Evolutionary conservation across 2,113 vertebrate species (phyloP), one percentile per base, ranked within the genome.

Genomic region (Ranitomeya imitator): DNA sequence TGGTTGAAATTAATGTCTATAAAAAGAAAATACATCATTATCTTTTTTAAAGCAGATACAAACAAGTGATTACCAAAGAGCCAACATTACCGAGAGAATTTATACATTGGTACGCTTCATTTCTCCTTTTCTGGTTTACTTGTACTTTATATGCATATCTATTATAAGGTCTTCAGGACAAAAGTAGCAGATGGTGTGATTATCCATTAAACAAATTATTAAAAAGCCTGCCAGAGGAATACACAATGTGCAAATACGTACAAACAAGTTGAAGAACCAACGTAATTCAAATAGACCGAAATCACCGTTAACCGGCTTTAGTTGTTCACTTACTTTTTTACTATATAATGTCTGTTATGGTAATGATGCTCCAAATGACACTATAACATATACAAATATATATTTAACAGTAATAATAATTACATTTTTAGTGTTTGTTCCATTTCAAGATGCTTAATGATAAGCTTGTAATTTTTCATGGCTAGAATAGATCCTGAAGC

Each of bases 151-250:
- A 69, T 83, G 78, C 57, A 77, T 76, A 60, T 83, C 51, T 83
- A 37, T 23, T 61, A 55, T 57, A 80, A 65, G 59, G 69, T 83
- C 80, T 88, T 83, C 71, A 83, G 80, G 71, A 88, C 87, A 88
- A 65, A 74, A 21, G 87, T 51, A 88, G 80, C 80, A 88, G 87
- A 83, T 88, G 87, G 80, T 78, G 59, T 77, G 79, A 88, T 76
- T 83, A 88, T 77, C 57, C 59, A 88, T 83, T 83, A 83, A 87
- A 88, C 86, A 83, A 83, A 83, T 83, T 88, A 88, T 88, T 82
- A 83, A 88, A 88, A 83, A 65, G 31, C 19, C 59, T 74, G 76
- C 69, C 79, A 83, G 59, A 67, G 80, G 52, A 82, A 74, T 71
- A 57, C 54, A 60, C 13, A 23, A 19, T 26, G 65, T 14, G 82